Percentiles rank a stretch among this genome's conserved stretches.
phyloP scores from a whole-genome alignment of 2,113 vertebrate genomes.

The Sinosuthora webbiana region DNA sequence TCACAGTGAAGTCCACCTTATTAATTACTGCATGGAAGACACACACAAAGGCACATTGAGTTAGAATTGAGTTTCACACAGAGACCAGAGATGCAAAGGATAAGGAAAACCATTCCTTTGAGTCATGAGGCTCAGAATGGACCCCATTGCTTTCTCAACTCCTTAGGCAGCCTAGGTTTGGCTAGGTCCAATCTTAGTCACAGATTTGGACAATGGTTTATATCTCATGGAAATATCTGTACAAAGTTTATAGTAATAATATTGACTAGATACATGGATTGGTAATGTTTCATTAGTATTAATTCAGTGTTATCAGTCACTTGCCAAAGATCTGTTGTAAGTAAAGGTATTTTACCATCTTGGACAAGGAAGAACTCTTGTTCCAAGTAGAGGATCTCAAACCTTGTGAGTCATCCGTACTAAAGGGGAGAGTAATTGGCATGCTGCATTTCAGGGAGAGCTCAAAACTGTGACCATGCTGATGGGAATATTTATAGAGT shows the following conservation, averaged over 20 bases:
- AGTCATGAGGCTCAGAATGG: background rate
- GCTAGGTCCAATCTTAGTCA: background rate
- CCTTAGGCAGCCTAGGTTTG: rapidly evolving
- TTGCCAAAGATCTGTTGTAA: background rate
- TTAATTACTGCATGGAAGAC: background rate
- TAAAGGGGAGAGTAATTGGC: background rate
- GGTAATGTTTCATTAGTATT: background rate
- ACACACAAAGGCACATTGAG: background rate
- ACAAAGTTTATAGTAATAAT: background rate
- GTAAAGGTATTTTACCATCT: background rate
- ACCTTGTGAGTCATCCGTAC: rapidly evolving
- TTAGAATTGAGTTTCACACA: background rate
- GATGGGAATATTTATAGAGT: background rate
- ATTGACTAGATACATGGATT: background rate
- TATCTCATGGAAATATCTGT: background rate
- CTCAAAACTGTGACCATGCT: background rate
- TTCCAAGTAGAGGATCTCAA: background rate
- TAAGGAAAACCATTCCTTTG: background rate
- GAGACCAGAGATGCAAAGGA: background rate
- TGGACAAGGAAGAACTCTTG: background rate
- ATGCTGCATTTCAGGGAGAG: background rate
- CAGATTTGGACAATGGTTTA: background rate
- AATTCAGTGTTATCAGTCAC: background rate
- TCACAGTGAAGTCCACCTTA: background rate
- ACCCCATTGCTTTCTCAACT: background rate